Evolutionary conservation across 2,113 vertebrate genomes (phyloP).

Genomic region (Psittacus erithacus): DNA sequence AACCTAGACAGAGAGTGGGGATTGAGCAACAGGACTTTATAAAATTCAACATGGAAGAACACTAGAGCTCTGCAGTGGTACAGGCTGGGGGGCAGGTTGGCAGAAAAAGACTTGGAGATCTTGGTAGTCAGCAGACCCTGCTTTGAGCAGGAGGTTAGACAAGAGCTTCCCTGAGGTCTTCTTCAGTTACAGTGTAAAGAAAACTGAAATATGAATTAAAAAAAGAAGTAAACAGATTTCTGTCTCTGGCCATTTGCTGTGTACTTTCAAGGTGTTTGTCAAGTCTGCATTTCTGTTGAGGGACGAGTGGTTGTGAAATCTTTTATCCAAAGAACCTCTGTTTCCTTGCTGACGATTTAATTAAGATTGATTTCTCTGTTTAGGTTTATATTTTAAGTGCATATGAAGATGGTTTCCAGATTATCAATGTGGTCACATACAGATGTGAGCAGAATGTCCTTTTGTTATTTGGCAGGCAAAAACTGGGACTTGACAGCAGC

Average conservation of each 20-base stretch:
- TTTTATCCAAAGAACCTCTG: not conserved
- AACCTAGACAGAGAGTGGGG: not conserved
- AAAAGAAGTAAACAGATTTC: not conserved
- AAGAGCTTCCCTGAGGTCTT: not conserved
- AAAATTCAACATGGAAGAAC: not conserved
- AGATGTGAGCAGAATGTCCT: not conserved
- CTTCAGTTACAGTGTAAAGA: not conserved
- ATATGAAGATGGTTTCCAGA: not conserved
- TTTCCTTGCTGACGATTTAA: not conserved
- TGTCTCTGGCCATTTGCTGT: not conserved
- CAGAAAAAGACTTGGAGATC: not conserved
- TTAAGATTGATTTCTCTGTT: not conserved
- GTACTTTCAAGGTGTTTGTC: not conserved
- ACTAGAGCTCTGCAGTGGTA: not conserved
- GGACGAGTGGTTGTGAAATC: not conserved
- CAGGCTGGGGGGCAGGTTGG: not conserved
- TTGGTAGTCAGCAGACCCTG: not conserved
- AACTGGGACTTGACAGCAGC: constrained; percentile 98
- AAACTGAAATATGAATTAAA: not conserved
- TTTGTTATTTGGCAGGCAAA: constrained; percentile 83
- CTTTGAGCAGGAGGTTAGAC: not conserved
- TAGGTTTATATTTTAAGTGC: not conserved
- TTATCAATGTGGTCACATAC: not conserved
- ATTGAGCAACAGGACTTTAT: not conserved
- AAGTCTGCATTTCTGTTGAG: not conserved